Percentiles rank a stretch among this genome's conserved stretches.
Evolutionary conservation across 2,888 invertebrate species (phyloP).

Genomic region (Agonopterix heracliana): DNA sequence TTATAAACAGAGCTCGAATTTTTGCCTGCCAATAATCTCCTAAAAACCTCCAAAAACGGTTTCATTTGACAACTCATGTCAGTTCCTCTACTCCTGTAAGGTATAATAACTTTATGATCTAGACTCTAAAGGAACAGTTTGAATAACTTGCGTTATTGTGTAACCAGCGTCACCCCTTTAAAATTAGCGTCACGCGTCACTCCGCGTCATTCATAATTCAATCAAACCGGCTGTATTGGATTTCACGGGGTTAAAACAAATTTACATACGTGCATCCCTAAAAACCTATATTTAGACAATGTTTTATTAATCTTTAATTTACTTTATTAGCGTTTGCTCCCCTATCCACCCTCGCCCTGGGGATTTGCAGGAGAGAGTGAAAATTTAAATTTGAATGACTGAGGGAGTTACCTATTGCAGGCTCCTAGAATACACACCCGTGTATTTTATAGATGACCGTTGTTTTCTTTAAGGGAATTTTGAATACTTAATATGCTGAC

Average conservation of each 20-base stretch:
- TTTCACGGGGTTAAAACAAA: slow-evolving; percentile 40
- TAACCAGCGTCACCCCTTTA: no score
- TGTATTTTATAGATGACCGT: slow-evolving; percentile 3
- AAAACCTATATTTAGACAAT: slow-evolving; percentile 68
- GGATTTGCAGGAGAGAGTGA: slow-evolving; percentile 63
- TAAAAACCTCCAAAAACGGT: no score
- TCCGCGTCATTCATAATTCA: slow-evolving; percentile 35
- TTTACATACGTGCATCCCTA: slow-evolving; percentile 58
- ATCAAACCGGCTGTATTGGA: slow-evolving; percentile 41
- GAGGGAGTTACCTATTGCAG: slow-evolving; percentile 16
- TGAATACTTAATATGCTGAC: no score
- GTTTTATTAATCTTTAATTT: slow-evolving; percentile 76
- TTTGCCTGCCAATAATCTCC: no score
- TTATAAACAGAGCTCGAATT: no score
- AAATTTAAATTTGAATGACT: slow-evolving; percentile 75
- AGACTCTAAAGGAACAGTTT: no score
- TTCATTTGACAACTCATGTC: no score
- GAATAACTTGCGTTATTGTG: no score
- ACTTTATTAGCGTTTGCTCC: slow-evolving; percentile 70
- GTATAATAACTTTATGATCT: no score
- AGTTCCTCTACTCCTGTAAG: no score
- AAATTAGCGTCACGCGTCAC: slow-evolving; percentile 19
- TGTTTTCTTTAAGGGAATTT: background rate
- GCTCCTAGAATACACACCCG: slow-evolving; percentile 8
- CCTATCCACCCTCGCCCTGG: slow-evolving; percentile 55